These are phyloP conservation scores for Scaptomyza hsui DNA, from an alignment of 1,140 invertebrate genomes.

Conservation along the genomic window DNA sequence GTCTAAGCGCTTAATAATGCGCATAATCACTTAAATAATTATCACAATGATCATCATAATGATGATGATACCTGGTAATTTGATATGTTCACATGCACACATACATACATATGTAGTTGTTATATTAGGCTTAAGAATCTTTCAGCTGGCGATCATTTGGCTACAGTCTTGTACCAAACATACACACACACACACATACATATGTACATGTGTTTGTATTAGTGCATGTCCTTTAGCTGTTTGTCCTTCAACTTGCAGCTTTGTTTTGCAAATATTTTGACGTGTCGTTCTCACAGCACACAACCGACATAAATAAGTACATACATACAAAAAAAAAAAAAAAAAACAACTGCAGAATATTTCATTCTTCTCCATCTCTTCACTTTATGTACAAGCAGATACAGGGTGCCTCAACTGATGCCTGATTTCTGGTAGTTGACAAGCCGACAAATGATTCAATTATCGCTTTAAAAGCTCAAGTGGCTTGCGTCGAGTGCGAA, in stretches of 20 bases:
- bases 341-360: not conserved
- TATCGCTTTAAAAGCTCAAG: conserved; percentile 40
- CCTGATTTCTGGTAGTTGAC: conserved; percentile 44
- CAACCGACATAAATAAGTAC: conserved; percentile 4
- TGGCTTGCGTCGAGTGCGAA: conserved; percentile 63
- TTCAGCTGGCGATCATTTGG: conserved; percentile 31
- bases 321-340: too few species aligned
- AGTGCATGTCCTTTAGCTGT: conserved; percentile 16
- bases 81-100: conserved; percentile 30
- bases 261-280: conserved; percentile 83
- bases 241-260: conserved; percentile 63
- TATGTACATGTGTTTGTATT: not conserved
- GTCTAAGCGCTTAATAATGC: conserved; percentile 17
- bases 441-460: conserved; percentile 66
- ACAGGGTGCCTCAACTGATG: conserved; percentile 44
- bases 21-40: not conserved
- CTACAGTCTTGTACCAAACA: conserved; percentile 29
- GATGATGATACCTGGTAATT: conserved; percentile 31
- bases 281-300: conserved; percentile 48
- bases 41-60: conserved; percentile 4
- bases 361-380: not conserved
- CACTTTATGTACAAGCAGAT: conserved; percentile 10
- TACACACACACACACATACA: conserved; percentile 20
- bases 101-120: conserved; percentile 11
- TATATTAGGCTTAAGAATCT: conserved; percentile 8